Evolutionary conservation across 2,797 vertebrate genomes (phyloP), one percentile per base, ranked within the genome.

Genomic region (Hoplostethus atlanticus): DNA sequence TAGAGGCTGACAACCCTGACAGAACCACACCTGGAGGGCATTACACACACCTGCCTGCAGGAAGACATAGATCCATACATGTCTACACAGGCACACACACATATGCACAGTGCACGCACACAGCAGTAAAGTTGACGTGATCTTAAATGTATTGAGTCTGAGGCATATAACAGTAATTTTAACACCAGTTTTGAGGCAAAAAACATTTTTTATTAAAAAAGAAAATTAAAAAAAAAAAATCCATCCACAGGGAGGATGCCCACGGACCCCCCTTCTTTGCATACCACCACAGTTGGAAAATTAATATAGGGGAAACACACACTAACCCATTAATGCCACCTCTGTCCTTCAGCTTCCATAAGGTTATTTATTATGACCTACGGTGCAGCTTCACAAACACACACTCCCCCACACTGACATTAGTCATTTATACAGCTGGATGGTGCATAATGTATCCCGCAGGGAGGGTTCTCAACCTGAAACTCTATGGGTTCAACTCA

Each of bases 391-490:
- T 84, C 53, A 70, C 79, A 87, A 81, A 78, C 80, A 87, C 71
- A 78, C 64, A 77, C 80, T 69, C 6, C 25, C 44, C 81, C 78
- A 77, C 25, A 77, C 70, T 67, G 66, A 77, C 65, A 73, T 88
- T 72, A 66, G 84, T 86, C 84, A 87, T 91, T 92, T 88, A 79
- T 89, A 77, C 91, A 92, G 93, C 93, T 93, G 89, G 79, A 64
- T 71, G 75, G 68, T 77, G 69, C 11, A 3, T 77, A 60, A 73
- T 56, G 56, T 36, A 61, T 53, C 65, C 68, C 48, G 54, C 57
- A 63, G 30, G 34, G 47, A 48, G 54, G 60, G 56, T 42, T 73
- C 38, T 78, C 34, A 52, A 79, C 46, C 71, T 83, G 63, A 84
- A 79, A 44, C 68, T 60, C 51, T 73, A 54, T n/a, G 34, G 34